Conservation (phyloP, 2,888 invertebrate species). For the Scaptomyza polygonia region DNA sequence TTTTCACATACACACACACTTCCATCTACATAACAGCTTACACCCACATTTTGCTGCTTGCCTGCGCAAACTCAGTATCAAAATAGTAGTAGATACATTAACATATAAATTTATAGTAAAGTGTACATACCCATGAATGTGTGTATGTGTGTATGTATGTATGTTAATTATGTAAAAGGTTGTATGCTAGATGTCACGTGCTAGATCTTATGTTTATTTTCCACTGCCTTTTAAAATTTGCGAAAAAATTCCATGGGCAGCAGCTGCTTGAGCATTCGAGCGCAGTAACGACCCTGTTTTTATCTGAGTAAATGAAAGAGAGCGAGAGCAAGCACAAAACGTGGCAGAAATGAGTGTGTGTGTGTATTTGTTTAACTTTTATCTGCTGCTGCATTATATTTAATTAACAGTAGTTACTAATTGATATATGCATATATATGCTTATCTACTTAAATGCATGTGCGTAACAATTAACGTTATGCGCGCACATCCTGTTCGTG, state of each 20-base stretch:
- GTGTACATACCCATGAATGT: conserved; percentile 14
- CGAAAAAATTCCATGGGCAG: conserved; percentile 22
- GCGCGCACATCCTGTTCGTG: conserved; percentile 41
- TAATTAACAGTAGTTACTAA: conserved; percentile 39
- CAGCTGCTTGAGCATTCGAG: conserved; percentile 28
- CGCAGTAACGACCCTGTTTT: conserved; percentile 36
- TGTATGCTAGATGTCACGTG: conserved; percentile 46
- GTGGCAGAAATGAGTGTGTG: conserved; percentile 35
- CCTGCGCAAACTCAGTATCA: conserved; percentile 64
- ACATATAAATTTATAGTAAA: conserved; percentile 52
- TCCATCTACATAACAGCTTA: conserved; percentile 12
- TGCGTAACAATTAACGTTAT: conserved; percentile 7
- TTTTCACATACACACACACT: conserved; percentile 19
- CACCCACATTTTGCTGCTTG: conserved; percentile 31
- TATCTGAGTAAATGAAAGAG: conserved; percentile 17
- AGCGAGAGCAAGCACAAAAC: conserved; percentile 21
- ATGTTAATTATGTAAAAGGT: conserved; percentile 52
- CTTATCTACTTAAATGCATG: conserved; percentile 14
- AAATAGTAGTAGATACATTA: conserved; percentile 59
- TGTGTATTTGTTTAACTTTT: conserved; percentile 8
- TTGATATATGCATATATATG: conserved; percentile 19
- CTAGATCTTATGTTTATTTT: conserved; percentile 33
- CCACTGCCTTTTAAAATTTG: conserved; percentile 11
- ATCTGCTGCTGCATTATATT: conserved; percentile 22
- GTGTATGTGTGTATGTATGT: conserved; percentile 6